phyloP scores from a whole-genome alignment of 1,140 invertebrate species.

The Tetragnatha versicolor region DNA sequence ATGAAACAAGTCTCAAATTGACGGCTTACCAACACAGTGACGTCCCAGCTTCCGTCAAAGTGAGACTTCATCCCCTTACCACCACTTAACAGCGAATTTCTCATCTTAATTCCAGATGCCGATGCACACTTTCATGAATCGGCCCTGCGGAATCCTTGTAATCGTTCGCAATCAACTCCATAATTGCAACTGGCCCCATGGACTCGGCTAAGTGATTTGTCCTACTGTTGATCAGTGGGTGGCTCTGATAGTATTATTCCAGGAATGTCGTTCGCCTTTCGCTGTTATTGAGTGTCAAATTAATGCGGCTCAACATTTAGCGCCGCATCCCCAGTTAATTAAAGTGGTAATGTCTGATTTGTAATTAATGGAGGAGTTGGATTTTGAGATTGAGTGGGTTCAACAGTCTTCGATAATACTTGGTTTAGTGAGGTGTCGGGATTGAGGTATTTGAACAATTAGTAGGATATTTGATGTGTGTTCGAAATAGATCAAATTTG shows the following conservation, averaged over 20 bases:
- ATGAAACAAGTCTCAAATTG: too few species aligned
- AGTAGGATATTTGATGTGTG: too few species aligned
- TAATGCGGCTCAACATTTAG: conserved; percentile 16
- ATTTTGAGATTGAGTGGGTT: neutral
- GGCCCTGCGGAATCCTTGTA: neutral
- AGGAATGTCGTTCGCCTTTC: neutral
- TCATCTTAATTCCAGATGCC: too few species aligned
- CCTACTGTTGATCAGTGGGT: neutral
- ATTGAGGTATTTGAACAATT: too few species aligned
- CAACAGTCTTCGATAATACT: too few species aligned
- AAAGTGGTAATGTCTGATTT: conserved; percentile 5
- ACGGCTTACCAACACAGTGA: too few species aligned
- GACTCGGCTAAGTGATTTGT: conserved; percentile 18
- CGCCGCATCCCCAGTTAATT: conserved; percentile 15
- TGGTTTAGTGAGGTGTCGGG: too few species aligned
- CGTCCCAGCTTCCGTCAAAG: too few species aligned
- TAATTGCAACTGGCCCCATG: neutral
- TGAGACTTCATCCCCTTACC: too few species aligned
- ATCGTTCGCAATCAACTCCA: conserved; percentile 1
- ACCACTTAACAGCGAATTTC: too few species aligned
- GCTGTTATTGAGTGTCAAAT: conserved; percentile 20
- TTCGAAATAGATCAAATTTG: too few species aligned
- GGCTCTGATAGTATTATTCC: neutral
- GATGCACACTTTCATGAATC: too few species aligned
- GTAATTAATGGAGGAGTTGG: conserved; percentile 18